phyloP scores from a whole-genome alignment of 1,140 invertebrate genomes.

The Nymphalis io region DNA sequence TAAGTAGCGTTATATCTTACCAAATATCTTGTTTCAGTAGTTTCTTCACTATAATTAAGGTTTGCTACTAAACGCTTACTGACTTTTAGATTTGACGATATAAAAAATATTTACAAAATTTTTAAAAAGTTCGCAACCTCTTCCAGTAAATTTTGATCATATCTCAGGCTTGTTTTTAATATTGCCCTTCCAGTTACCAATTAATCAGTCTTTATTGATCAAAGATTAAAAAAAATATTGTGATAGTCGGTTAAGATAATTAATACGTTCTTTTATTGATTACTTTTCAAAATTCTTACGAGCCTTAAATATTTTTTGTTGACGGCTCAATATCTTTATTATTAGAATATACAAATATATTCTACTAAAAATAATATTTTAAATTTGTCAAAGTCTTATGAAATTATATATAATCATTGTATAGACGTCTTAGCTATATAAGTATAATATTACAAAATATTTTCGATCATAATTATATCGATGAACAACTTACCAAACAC shows the following conservation, averaged over 20 bases:
- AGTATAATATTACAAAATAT: no score
- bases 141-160: background rate
- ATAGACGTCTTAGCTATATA: no score
- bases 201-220: background rate
- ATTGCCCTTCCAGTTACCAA: background rate
- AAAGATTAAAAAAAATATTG: constrained; percentile 1
- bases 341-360: no score
- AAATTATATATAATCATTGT: no score
- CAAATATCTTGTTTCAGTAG: background rate
- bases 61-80: background rate
- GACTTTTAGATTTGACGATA: background rate
- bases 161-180: background rate
- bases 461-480: no score
- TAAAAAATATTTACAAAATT: background rate
- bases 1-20: background rate
- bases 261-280: background rate
- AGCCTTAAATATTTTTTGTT: no score
- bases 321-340: no score
- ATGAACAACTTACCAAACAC: no score
- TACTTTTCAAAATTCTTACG: background rate
- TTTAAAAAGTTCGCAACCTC: background rate
- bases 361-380: no score
- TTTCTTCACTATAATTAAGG: background rate
- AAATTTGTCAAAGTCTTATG: no score
- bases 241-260: background rate